A percentile compares a stretch with the other conserved stretches of the same genome.
Evolutionary conservation across 2,888 invertebrate genomes (phyloP).

Genomic region (Calameuta idolon): DNA sequence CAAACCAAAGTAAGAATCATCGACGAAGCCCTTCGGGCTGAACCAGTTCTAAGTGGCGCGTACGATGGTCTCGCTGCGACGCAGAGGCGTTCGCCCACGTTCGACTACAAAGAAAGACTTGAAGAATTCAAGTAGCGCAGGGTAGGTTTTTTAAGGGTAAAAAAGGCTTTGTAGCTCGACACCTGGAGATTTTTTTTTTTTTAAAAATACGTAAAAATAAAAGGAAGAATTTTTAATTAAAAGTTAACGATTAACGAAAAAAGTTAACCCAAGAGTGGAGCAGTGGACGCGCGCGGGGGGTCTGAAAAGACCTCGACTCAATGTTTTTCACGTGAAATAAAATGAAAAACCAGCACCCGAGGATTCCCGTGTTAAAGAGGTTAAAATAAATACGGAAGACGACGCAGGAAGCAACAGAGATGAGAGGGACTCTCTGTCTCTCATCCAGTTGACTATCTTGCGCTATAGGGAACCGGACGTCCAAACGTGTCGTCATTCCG

Average conservation of each 20-base stretch:
- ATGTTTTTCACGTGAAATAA: too few species aligned
- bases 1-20: neutral
- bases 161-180: neutral
- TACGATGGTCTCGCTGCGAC: neutral
- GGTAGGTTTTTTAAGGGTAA: neutral
- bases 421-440: neutral
- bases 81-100: neutral
- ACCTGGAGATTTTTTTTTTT: neutral
- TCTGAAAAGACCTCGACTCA: neutral
- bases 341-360: too few species aligned
- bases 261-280: too few species aligned
- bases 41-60: neutral
- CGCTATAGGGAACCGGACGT: neutral
- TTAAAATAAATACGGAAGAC: neutral
- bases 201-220: neutral
- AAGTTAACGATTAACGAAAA: constrained; percentile 26
- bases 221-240: constrained; percentile 30
- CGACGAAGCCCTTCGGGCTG: neutral
- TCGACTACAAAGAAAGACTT: neutral
- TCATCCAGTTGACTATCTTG: neutral
- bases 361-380: neutral
- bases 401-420: neutral
- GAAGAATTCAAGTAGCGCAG: neutral
- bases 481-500: neutral
- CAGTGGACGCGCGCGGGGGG: too few species aligned